These are phyloP conservation scores for Rhingia campestris DNA, from an alignment of 2,888 invertebrate genomes.

Conservation along the genomic window DNA sequence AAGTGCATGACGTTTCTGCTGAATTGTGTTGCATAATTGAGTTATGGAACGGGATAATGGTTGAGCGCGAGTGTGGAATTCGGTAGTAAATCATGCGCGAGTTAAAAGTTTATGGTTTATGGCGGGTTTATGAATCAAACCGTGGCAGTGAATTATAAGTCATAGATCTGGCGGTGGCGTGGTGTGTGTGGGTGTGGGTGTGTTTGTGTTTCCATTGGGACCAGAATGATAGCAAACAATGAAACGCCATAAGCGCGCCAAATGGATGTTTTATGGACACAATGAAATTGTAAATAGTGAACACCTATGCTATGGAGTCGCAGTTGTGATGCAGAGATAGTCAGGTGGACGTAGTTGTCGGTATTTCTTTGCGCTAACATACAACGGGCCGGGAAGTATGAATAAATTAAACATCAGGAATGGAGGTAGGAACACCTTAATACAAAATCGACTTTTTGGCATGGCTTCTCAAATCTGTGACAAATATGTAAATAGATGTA, in stretches of 20 bases:
- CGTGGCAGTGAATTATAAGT: conserved; percentile 57
- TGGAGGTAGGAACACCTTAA: too few species aligned
- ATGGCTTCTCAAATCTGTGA: too few species aligned
- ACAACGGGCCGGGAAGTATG: too few species aligned
- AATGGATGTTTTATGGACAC: conserved; percentile 38
- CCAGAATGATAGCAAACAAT: conserved; percentile 23
- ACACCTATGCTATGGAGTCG: background rate
- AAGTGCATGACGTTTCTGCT: conserved; percentile 64
- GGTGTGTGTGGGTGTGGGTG: background rate
- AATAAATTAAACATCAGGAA: too few species aligned
- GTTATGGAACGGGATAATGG: conserved; percentile 43
- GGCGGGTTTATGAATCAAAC: conserved; percentile 58
- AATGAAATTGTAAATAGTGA: conserved; percentile 1
- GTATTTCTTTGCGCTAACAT: too few species aligned
- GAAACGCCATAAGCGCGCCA: background rate
- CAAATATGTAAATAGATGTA: too few species aligned
- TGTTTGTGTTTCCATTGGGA: conserved; percentile 43
- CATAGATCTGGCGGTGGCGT: background rate
- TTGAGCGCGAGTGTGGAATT: conserved; percentile 62
- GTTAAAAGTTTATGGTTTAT: conserved; percentile 50
- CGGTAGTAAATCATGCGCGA: conserved; percentile 72
- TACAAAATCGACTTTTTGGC: too few species aligned
- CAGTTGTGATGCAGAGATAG: background rate
- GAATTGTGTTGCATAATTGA: conserved; percentile 64
- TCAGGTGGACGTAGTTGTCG: background rate